Evolutionary conservation across 2,888 invertebrate genomes (phyloP).

Genomic region (Erannis defoliaria): DNA sequence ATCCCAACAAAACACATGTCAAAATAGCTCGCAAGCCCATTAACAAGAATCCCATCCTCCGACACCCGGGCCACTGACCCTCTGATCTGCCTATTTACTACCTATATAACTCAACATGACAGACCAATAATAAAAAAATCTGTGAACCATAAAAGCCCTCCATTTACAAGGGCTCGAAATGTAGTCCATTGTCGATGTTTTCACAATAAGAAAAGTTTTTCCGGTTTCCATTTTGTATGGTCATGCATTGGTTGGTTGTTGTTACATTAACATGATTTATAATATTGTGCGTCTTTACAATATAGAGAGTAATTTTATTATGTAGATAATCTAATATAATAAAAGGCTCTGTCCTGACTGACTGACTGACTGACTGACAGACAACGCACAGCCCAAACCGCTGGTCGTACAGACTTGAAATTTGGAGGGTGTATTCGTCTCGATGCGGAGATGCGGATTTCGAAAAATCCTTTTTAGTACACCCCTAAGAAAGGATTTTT

Average conservation of each 20-base stretch:
- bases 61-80: conserved; percentile 30
- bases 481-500: too few relatives aligned
- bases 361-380: too few relatives aligned
- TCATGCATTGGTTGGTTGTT: conserved; percentile 24
- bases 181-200: conserved; percentile 41
- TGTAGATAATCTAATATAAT: too few relatives aligned
- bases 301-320: background rate
- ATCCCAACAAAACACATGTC: conserved; percentile 17
- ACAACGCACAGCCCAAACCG: too few relatives aligned
- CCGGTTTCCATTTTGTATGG: conserved; percentile 30
- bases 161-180: conserved; percentile 38
- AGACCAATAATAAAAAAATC: conserved; percentile 44
- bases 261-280: conserved; percentile 27
- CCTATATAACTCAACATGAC: conserved; percentile 42
- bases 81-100: conserved; percentile 38
- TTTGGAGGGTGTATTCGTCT: too few relatives aligned
- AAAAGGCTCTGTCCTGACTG: too few relatives aligned
- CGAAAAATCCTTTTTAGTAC: too few relatives aligned
- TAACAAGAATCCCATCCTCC: conserved; percentile 9
- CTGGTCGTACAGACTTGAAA: too few relatives aligned
- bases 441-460: too few relatives aligned
- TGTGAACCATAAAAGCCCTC: conserved; percentile 38
- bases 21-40: conserved; percentile 18
- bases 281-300: background rate
- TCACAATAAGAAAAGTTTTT: conserved; percentile 40